phyloP scores from a whole-genome alignment of 2,113 vertebrate species.

The Amblyornis subalaris region DNA sequence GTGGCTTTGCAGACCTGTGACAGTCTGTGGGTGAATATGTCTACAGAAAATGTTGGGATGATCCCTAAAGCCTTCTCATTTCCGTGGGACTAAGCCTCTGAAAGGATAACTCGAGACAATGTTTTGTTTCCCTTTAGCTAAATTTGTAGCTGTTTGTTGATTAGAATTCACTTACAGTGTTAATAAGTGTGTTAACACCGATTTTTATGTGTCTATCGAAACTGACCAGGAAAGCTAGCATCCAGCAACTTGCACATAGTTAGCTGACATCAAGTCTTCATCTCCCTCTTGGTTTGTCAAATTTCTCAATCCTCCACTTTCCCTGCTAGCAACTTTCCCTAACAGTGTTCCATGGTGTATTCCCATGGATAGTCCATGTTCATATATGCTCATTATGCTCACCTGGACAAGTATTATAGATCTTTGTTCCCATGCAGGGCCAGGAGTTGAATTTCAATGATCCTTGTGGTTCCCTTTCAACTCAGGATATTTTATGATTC shows the following conservation, averaged over 20 bases:
- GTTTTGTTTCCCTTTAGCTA: neutral
- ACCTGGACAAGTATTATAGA: neutral
- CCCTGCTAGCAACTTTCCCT: neutral
- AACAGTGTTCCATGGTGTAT: neutral
- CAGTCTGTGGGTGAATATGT: neutral
- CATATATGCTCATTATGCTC: neutral
- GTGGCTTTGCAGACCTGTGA: neutral
- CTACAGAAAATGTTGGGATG: neutral
- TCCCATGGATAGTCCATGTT: accelerated
- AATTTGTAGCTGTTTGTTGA: neutral
- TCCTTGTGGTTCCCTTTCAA: neutral
- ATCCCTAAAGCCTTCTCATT: neutral
- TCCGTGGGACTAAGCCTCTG: accelerated
- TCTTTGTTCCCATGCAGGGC: neutral
- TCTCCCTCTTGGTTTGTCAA: neutral
- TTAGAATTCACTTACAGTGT: neutral
- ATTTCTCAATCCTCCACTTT: neutral
- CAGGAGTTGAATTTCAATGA: neutral
- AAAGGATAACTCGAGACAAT: neutral
- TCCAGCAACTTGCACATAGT: neutral
- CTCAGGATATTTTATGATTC: neutral
- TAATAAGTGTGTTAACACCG: neutral
- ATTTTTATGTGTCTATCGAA: neutral
- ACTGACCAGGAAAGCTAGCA: neutral
- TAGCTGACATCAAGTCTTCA: neutral